Evolutionary conservation across 2,797 vertebrate genomes (phyloP).

Genomic region (Sebastes variabilis): DNA sequence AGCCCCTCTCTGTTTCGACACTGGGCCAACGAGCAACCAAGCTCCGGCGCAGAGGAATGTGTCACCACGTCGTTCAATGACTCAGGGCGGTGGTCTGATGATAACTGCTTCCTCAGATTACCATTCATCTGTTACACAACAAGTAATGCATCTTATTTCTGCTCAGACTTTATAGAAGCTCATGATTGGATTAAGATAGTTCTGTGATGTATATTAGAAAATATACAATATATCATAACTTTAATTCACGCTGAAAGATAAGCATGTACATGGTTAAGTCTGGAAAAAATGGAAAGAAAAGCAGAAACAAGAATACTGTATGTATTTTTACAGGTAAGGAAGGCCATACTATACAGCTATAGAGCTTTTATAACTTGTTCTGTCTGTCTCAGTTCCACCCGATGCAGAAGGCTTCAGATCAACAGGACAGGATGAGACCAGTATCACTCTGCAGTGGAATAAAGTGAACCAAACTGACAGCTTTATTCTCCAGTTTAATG

Average conservation of each 20-base stretch:
- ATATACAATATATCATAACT: not conserved
- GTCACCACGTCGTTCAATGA: not conserved
- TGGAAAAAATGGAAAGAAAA: not conserved
- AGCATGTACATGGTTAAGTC: not conserved
- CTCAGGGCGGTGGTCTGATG: constrained; percentile 35
- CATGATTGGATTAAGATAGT: not conserved
- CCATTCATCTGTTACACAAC: constrained; percentile 41
- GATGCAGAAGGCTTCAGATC: not conserved
- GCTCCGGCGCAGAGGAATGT: not conserved
- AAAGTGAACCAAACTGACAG: not conserved
- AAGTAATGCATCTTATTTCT: constrained; percentile 32
- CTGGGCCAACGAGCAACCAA: not conserved
- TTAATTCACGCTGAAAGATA: not conserved
- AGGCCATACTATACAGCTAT: not conserved
- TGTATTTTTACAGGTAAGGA: not conserved
- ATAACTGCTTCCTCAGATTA: not conserved
- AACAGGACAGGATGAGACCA: not conserved
- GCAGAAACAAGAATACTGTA: not conserved
- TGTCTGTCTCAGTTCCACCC: constrained; percentile 3
- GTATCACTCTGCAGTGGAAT: constrained; percentile 56
- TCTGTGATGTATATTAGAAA: not conserved
- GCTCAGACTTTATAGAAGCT: not conserved
- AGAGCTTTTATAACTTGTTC: not conserved
- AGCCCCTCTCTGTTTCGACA: constrained; percentile 22
- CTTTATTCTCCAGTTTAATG: constrained; percentile 37